Percentiles rank a stretch among this genome's conserved stretches.
phyloP scores from a whole-genome alignment of 2,888 invertebrate genomes.

The Phortica magna region DNA sequence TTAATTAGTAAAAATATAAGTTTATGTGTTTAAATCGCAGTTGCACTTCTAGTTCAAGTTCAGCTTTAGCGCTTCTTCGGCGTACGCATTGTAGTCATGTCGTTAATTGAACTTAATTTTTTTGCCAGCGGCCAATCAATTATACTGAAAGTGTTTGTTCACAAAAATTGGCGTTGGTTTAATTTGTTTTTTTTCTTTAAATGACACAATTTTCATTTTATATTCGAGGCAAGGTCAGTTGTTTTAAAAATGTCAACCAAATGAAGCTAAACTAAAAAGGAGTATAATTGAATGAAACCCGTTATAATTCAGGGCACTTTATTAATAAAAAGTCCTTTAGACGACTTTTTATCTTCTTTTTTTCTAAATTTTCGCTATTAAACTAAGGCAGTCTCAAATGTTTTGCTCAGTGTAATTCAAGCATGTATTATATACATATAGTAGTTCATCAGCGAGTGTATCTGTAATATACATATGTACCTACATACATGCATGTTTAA shows the following conservation, averaged over 20 bases:
- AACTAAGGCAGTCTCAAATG: no score
- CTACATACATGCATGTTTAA: constrained; percentile 1
- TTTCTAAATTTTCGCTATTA: no score
- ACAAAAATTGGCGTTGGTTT: no score
- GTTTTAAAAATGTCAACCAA: not conserved
- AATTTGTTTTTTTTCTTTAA: not conserved
- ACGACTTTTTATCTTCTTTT: no score
- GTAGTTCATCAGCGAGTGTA: constrained; percentile 48
- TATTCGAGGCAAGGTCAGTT: not conserved
- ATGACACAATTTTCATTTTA: not conserved
- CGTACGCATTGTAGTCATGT: not conserved
- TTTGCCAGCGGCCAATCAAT: not conserved
- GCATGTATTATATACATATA: not conserved
- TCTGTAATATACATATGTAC: constrained; percentile 31
- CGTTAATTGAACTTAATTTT: constrained; percentile 62
- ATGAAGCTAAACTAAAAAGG: not conserved
- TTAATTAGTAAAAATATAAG: not conserved
- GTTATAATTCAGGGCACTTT: no score
- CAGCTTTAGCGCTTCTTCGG: not conserved
- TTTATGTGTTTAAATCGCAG: not conserved
- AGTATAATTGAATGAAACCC: no score
- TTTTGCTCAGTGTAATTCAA: constrained; percentile 60
- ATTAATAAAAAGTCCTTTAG: no score
- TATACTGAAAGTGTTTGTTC: no score
- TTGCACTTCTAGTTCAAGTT: constrained; percentile 35